A percentile compares a stretch with the other conserved stretches of the same genome.
These are phyloP conservation scores for Dipodomys stephensi DNA, from an alignment of 2,113 vertebrate species.

Conservation along the genomic window DNA sequence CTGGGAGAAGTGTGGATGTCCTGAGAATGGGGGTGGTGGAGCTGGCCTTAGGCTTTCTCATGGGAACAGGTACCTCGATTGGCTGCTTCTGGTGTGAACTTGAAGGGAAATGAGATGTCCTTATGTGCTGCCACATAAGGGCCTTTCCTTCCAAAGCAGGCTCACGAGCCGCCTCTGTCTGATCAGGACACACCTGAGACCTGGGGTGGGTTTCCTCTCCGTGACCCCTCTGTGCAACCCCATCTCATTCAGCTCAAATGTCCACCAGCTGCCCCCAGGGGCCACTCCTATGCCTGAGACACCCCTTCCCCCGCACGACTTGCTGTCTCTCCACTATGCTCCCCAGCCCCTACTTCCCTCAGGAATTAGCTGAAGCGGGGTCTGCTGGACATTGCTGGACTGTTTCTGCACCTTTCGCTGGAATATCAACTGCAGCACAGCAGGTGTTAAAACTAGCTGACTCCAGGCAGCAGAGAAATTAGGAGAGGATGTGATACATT, in stretches of 20 bases:
- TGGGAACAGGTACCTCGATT: neutral
- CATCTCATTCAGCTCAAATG: neutral
- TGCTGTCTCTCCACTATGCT: fast-evolving
- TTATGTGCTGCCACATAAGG: neutral
- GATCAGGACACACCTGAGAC: neutral
- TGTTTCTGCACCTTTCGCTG: fast-evolving
- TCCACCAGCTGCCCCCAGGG: fast-evolving
- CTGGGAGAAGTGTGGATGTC: neutral
- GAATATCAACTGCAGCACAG: too few relatives aligned
- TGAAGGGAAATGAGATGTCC: neutral
- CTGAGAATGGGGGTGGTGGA: neutral
- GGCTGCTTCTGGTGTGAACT: neutral
- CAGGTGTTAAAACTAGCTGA: neutral
- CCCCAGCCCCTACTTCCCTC: too few relatives aligned
- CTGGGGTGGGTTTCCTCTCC: too few relatives aligned
- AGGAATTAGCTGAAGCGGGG: neutral
- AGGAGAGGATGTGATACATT: too few relatives aligned
- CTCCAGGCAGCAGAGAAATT: too few relatives aligned
- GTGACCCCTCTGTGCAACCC: fast-evolving
- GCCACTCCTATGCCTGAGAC: neutral
- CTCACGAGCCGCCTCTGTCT: neutral
- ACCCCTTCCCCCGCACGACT: fast-evolving
- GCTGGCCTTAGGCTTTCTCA: neutral
- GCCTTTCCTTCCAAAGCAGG: neutral
- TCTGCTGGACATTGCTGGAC: neutral